A percentile compares a stretch with the other conserved stretches of the same genome.
Conservation (phyloP, 92 coral and sea anemone species). For the Epizoanthus fatuus region DNA sequence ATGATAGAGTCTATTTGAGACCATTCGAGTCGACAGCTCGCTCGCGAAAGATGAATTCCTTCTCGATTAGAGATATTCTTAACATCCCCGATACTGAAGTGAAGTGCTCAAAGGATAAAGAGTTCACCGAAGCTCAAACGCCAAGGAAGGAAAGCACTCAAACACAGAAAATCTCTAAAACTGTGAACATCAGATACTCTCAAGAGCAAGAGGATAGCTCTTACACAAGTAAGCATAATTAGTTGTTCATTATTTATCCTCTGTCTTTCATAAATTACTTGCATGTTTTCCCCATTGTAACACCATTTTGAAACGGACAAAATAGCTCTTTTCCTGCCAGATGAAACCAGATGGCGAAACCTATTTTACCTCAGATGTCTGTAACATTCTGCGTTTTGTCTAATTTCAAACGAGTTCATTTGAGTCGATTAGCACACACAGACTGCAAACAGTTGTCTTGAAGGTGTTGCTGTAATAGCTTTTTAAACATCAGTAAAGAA, state of each 20-base stretch:
- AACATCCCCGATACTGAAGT: constrained; percentile 38
- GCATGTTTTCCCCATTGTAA: constrained; percentile 6
- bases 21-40: constrained; percentile 49
- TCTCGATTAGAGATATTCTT: constrained; percentile 55
- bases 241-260: constrained; percentile 33
- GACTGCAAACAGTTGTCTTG: constrained; percentile 17
- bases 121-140: constrained; percentile 28
- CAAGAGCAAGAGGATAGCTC: constrained; percentile 53
- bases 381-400: constrained; percentile 22
- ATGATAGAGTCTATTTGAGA: constrained; percentile 46
- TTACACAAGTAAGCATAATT: constrained; percentile 42
- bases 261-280: constrained; percentile 25
- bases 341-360: background rate
- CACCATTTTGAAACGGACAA: background rate
- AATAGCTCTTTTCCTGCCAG: background rate
- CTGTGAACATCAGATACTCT: constrained; percentile 41
- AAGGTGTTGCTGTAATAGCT: constrained; percentile 12
- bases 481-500: constrained; percentile 12
- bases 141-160: constrained; percentile 26
- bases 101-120: constrained; percentile 49
- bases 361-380: background rate
- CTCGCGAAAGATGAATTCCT: constrained; percentile 52
- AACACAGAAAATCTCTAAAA: constrained; percentile 42
- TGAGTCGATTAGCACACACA: constrained; percentile 31
- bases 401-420: constrained; percentile 27